These are phyloP conservation scores for Tichodroma muraria DNA, from an alignment of 2,113 vertebrate species.

Conservation along the genomic window DNA sequence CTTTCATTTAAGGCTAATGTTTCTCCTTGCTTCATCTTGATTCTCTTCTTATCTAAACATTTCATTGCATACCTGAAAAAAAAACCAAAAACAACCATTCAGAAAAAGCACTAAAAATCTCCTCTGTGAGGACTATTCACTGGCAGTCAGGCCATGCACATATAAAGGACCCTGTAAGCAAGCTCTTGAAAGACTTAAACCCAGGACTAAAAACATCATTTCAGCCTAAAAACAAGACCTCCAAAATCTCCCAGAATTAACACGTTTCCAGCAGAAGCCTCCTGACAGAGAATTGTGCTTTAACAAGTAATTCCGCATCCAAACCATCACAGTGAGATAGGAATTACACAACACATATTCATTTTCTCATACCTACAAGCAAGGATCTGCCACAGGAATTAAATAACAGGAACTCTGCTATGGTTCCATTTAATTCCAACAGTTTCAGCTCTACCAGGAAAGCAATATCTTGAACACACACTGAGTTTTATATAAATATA, in stretches of 20 bases:
- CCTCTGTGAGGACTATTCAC: background rate
- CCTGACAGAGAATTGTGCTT: background rate
- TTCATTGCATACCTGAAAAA: slow-evolving; percentile 95
- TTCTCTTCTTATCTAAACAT: slow-evolving; percentile 97
- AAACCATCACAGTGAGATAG: background rate
- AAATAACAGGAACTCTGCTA: background rate
- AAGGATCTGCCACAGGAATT: background rate
- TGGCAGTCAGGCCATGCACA: background rate
- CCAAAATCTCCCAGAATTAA: background rate
- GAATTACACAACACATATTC: background rate
- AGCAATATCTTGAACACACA: background rate
- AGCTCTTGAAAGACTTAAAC: background rate
- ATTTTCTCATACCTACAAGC: background rate
- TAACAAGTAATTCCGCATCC: background rate
- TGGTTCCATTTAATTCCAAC: background rate
- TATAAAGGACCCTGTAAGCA: background rate
- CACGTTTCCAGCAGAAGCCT: background rate
- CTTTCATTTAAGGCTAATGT: slow-evolving; percentile 95
- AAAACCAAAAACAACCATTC: background rate
- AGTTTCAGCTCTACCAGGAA: background rate
- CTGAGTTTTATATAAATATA: background rate
- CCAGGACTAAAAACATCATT: background rate
- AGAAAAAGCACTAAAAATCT: background rate
- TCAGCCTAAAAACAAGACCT: background rate
- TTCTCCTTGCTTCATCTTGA: slow-evolving; percentile 99